Conservation (phyloP, 2,888 invertebrate genomes). For the Noctua fimbriata region DNA sequence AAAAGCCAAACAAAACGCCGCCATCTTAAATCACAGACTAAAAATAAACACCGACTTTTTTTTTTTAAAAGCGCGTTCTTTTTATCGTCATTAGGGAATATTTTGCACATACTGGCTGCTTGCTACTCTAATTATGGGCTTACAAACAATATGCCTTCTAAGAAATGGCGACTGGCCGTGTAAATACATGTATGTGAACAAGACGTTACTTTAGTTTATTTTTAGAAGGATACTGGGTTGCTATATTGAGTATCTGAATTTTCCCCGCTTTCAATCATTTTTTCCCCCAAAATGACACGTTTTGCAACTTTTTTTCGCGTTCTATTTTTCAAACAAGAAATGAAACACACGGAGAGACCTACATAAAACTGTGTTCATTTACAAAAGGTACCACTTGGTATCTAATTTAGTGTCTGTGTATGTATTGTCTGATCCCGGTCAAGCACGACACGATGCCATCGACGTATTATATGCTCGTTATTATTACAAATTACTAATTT, state of each 20-base stretch:
- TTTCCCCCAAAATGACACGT: not conserved
- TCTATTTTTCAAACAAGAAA: not conserved
- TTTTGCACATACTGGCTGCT: slow-evolving; percentile 59
- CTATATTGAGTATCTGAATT: not conserved
- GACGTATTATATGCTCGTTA: not conserved
- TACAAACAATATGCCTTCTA: slow-evolving; percentile 66
- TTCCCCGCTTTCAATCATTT: not conserved
- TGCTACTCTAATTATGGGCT: slow-evolving; percentile 61
- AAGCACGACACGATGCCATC: not conserved
- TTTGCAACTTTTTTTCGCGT: not conserved
- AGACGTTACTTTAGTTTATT: slow-evolving; percentile 40
- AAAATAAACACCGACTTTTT: slow-evolving; percentile 41
- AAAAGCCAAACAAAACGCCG: slow-evolving; percentile 28
- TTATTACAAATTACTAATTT: not conserved
- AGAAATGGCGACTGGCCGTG: slow-evolving; percentile 54
- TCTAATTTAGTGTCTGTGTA: not conserved
- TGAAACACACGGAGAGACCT: not conserved
- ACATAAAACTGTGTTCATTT: not conserved
- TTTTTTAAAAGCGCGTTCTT: slow-evolving; percentile 47
- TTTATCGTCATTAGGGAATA: slow-evolving; percentile 68
- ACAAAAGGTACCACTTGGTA: not conserved
- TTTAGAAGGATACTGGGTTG: slow-evolving; percentile 41
- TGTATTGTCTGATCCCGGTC: not conserved
- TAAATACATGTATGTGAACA: slow-evolving; percentile 46
- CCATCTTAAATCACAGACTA: slow-evolving; percentile 64